These are phyloP conservation scores for Trachythela sp. DNA, from an alignment of 64 coral and sea anemone species.

Conservation along the genomic window DNA sequence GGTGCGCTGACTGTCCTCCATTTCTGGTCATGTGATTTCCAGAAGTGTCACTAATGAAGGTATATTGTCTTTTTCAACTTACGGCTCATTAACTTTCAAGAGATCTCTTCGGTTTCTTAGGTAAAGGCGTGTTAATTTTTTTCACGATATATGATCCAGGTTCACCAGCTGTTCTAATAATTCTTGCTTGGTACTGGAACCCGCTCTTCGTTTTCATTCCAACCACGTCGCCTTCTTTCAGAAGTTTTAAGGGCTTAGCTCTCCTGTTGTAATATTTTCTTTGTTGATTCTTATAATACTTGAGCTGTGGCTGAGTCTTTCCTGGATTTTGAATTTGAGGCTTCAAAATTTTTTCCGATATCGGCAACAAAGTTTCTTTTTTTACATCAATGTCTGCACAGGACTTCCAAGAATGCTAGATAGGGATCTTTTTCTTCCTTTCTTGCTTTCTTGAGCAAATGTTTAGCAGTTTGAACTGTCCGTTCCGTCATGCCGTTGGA, in stretches of 20 bases:
- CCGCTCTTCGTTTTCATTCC: constrained; percentile 27
- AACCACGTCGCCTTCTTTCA: constrained; percentile 36
- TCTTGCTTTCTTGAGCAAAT: constrained; percentile 30
- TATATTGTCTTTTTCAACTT: too few species aligned
- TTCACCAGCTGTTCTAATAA: constrained; percentile 24
- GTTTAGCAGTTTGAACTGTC: constrained; percentile 35
- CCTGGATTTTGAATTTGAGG: constrained; percentile 33
- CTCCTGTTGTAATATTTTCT: constrained; percentile 33
- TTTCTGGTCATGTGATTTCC: too few species aligned
- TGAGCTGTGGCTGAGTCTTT: constrained; percentile 13
- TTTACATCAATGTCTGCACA: constrained; percentile 23
- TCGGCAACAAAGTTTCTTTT: constrained; percentile 37
- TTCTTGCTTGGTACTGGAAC: constrained; percentile 28
- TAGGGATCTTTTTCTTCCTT: constrained; percentile 25
- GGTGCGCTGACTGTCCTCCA: too few species aligned
- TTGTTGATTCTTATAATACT: constrained; percentile 39
- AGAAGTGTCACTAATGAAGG: too few species aligned
- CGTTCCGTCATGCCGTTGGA: constrained; percentile 40
- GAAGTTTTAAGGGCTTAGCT: constrained; percentile 25
- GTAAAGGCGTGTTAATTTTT: constrained; percentile 10
- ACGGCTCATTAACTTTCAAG: constrained; percentile 39
- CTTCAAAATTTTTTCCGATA: constrained; percentile 29
- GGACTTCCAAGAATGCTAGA: constrained; percentile 38
- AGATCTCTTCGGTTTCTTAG: constrained; percentile 30
- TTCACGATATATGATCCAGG: constrained; percentile 39